A percentile compares a stretch with the other conserved stretches of the same genome.
These are phyloP conservation scores for Raphicerus campestris DNA, from an alignment of 2,113 vertebrate species.

Conservation along the genomic window DNA sequence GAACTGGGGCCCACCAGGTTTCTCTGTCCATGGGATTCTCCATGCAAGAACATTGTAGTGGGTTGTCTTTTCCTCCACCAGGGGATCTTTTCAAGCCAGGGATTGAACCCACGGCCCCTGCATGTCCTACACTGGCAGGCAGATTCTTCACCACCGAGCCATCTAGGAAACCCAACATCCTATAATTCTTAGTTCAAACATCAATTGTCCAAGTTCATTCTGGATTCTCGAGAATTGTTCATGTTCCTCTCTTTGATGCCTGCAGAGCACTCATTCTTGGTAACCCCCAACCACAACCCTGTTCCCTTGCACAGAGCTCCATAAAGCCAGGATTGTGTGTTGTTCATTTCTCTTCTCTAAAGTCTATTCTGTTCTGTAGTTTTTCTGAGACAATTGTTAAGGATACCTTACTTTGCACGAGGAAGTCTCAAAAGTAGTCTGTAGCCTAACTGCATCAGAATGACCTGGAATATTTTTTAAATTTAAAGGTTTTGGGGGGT, in stretches of 20 bases:
- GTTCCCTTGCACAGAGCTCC: background rate
- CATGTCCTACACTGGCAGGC: background rate
- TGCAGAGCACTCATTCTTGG: background rate
- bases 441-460: background rate
- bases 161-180: background rate
- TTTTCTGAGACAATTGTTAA: background rate
- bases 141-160: background rate
- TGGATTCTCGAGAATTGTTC: background rate
- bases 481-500: background rate
- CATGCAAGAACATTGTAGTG: background rate
- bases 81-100: background rate
- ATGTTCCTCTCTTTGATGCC: background rate
- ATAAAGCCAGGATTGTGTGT: background rate
- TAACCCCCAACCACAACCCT: background rate
- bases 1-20: background rate
- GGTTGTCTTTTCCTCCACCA: background rate
- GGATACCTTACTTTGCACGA: background rate
- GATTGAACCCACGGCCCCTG: rapidly evolving
- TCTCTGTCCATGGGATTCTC: background rate
- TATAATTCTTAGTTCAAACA: background rate
- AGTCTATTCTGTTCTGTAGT: background rate
- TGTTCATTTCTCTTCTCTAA: background rate
- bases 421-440: background rate
- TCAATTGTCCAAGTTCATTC: background rate
- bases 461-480: background rate